Conservation (phyloP, 2,888 invertebrate species). For the Acanthoscelides obtectus region DNA sequence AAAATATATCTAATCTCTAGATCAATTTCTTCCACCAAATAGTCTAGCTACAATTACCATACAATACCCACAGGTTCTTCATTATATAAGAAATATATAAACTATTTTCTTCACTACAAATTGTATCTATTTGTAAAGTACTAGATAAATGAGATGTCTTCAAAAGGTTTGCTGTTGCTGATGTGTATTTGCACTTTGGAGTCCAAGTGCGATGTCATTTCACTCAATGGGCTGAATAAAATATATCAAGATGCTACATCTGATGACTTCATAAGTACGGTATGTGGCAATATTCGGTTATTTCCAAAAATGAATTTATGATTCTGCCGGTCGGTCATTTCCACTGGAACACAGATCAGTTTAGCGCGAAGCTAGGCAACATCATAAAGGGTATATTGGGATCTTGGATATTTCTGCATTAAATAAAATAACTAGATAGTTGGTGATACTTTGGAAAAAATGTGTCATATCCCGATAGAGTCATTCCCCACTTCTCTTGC, state of each 20-base stretch:
- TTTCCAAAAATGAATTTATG: too few relatives aligned
- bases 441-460: too few relatives aligned
- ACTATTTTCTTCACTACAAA: not conserved
- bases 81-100: not conserved
- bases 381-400: too few relatives aligned
- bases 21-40: not conserved
- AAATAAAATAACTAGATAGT: too few relatives aligned
- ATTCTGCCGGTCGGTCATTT: too few relatives aligned
- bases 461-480: too few relatives aligned
- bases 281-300: too few relatives aligned
- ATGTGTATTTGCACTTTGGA: not conserved
- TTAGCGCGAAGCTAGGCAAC: too few relatives aligned
- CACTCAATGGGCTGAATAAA: not conserved
- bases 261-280: not conserved
- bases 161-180: not conserved
- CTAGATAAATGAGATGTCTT: not conserved
- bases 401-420: too few relatives aligned
- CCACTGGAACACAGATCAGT: too few relatives aligned
- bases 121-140: not conserved
- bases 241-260: not conserved
- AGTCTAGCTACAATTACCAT: not conserved
- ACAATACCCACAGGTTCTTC: not conserved
- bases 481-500: too few relatives aligned
- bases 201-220: not conserved
- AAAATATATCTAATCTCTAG: not conserved